Conservation (phyloP, 2,113 vertebrate species). For the Carassius auratus region DNA sequence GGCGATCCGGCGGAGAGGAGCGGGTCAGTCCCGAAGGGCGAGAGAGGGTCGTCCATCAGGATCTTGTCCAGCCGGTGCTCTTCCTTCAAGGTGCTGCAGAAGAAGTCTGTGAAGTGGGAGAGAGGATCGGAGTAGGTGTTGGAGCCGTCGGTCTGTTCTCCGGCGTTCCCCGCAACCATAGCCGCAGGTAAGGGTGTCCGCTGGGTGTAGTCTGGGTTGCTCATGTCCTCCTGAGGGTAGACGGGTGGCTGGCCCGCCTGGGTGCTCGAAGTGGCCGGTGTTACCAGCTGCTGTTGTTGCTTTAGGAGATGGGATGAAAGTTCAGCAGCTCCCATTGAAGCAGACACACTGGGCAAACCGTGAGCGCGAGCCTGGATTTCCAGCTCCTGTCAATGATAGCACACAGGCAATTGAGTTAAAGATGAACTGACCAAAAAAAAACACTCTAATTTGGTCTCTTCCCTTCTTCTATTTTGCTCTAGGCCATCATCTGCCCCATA, state of each 20-base stretch:
- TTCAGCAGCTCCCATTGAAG: conserved; percentile 77
- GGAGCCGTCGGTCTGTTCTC: conserved; percentile 74
- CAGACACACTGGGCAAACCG: conserved; percentile 82
- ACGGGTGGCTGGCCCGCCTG: conserved; percentile 76
- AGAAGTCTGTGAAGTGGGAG: conserved; percentile 97
- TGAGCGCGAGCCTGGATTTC: conserved; percentile 95
- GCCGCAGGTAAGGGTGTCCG: conserved; percentile 70
- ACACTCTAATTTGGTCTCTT: conserved; percentile 20
- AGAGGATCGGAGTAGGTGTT: conserved; percentile 92
- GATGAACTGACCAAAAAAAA: background rate
- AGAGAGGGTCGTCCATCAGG: conserved; percentile 86
- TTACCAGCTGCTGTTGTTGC: conserved; percentile 75
- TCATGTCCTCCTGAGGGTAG: conserved; percentile 81
- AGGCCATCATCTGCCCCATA: background rate
- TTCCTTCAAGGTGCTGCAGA: conserved; percentile 89
- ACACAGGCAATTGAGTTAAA: conserved; percentile 8
- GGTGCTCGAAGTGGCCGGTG: conserved; percentile 64
- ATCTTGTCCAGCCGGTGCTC: conserved; percentile 88
- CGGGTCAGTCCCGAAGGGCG: conserved; percentile 88
- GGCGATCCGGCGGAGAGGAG: conserved; percentile 89
- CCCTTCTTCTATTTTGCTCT: background rate
- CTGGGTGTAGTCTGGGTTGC: conserved; percentile 77
- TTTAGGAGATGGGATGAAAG: conserved; percentile 83
- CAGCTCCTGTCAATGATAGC: conserved; percentile 81
- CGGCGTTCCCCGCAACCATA: conserved; percentile 51